These are phyloP conservation scores for Cladopsammia gracilis DNA, from an alignment of 64 coral and sea anemone species.

Conservation along the genomic window DNA sequence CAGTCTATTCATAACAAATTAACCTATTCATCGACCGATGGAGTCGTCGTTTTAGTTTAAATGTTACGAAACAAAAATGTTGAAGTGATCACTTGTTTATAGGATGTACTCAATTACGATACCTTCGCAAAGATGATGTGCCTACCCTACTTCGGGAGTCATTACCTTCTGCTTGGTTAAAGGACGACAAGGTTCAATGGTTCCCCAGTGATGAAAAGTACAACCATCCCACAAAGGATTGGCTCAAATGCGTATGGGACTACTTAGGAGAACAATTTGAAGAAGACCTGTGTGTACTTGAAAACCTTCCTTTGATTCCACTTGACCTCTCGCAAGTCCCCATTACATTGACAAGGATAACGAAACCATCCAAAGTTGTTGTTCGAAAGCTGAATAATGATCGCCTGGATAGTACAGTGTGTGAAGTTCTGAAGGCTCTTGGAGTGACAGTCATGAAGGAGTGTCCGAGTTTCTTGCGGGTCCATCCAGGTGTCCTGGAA, in stretches of 20 bases:
- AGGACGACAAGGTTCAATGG: constrained; percentile 20
- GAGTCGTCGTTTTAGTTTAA: too few species aligned
- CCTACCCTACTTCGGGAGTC: background rate
- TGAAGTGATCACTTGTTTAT: background rate
- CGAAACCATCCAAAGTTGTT: constrained; percentile 65
- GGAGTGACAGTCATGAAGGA: background rate
- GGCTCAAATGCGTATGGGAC: constrained; percentile 70
- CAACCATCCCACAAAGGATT: constrained; percentile 10
- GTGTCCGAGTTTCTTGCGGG: background rate
- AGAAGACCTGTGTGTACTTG: constrained; percentile 45
- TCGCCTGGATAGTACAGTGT: background rate
- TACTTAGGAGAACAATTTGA: constrained; percentile 59
- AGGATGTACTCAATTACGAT: constrained; percentile 36
- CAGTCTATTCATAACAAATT: too few species aligned
- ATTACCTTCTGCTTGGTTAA: constrained; percentile 41
- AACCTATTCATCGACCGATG: too few species aligned
- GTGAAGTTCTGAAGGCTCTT: background rate
- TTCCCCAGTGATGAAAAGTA: background rate
- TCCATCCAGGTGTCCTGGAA: background rate
- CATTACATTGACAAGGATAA: constrained; percentile 31
- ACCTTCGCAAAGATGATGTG: background rate
- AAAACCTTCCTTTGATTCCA: constrained; percentile 61
- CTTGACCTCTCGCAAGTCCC: constrained; percentile 10
- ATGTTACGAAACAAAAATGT: too few species aligned
- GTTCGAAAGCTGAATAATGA: background rate